Evolutionary conservation across 2,113 vertebrate genomes (phyloP), one percentile per base, ranked within the genome.

Genomic region (Mustela nigripes): DNA sequence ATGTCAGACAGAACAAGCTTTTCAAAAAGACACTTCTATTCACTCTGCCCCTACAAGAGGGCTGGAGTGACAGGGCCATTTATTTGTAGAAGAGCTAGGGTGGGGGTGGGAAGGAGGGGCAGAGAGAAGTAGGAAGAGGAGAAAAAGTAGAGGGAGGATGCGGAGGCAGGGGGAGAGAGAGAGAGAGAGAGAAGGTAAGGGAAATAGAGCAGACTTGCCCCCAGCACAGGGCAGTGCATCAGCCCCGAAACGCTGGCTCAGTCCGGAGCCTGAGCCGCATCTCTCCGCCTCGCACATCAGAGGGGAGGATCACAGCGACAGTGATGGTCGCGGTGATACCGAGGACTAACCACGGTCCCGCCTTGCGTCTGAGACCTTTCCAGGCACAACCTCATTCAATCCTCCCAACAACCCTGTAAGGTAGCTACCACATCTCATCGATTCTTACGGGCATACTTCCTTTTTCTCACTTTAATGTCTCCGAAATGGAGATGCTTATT

Each of bases 1-100:
- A 97, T 98, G 97, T 98, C 98, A 98, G 98, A 98, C 97, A 96
- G 98, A 98, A 98, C 98, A 98, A 98, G 97, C 98, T 98, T 98
- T 99, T 98, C 98, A 99, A 98, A 98, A 98, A 98, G 98, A 98
- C 85, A 94, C 98, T 98, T 99, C 95, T 98, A 98, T 99, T 99
- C 98, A 98, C 97, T 98, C 97, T 99, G 98, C 99, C 98, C 97
- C 98, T 98, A 98, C 98, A 99, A 98, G 98, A 97, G 97, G 98
- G 95, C 94, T 95, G 94, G 89, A 97, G 97, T 98, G 98, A 98
- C 98, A 98, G 98, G 94, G 96, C 96, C 98, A 98, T 98, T 99
- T 98, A 98, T 98, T 98, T 98, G 97, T 96, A 96, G 97, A 97
- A 97, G 95, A 98, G 92, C 96, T 98, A 14, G 93, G 95, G 94